Base-by-base conservation (phyloP, 2,797 vertebrate species). In the Sebastes steindachneri region DNA sequence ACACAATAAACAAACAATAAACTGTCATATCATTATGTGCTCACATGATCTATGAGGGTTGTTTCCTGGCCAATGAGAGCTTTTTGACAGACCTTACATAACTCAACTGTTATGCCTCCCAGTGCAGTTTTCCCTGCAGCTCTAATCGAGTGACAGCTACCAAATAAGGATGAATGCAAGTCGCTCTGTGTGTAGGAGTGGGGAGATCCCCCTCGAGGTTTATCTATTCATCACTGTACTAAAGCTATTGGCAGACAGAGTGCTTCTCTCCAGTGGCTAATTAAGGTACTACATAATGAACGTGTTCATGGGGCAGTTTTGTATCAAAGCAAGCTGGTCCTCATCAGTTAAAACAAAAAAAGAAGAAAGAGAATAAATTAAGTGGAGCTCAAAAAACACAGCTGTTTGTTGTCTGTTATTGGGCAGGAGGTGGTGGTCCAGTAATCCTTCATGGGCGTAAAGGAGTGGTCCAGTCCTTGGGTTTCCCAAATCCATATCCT, bases 401-500 rank as follows among this genome's bases (percentile, higher is more conserved):
- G 23, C 35, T 54, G 68, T 51, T 58, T 82, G n/a, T 62, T 73
- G 14, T 51, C 29, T 79, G 17, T 73, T 48, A 9, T 76, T 85
- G 19, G 81, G 89, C 91, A 73, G 93, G 90, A 59, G 88, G 86
- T 62, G 91, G 68, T 2, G 91, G 84, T 70, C 74, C 88, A 19
- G 71, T 72, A 10, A 82, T 88, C 26, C 80, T 94, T 19, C 12
- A 53, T 1, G 95, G 95, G 9, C 90, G 93, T 8, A 95, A 95
- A 85, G 96, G 96, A 48, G 77, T 82, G 51, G 72, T 96, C 82
- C 84, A 92, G 29, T 95, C 96, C 8, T 31, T 62, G 76, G 95
- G 93, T 35, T 96, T 90, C 83, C 96, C 95, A 33, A 84, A 94
- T 64, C 19, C 93, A 2, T 96, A 96, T 82, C 95, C 96, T 11